Conservation (phyloP, 2,888 invertebrate genomes). For the Acanthosepion pharaonis region DNA sequence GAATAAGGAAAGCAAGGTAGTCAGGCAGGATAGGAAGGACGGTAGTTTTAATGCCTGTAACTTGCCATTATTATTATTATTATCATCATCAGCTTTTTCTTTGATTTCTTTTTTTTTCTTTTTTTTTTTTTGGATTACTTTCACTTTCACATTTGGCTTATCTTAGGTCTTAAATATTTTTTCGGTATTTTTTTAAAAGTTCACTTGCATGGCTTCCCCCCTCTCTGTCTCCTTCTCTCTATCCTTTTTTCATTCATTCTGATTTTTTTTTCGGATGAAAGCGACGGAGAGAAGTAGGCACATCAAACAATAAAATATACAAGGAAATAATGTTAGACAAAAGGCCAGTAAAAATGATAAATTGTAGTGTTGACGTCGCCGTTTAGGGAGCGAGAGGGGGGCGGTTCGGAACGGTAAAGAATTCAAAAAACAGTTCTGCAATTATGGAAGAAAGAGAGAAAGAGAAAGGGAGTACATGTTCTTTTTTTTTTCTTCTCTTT, state of each 20-base stretch:
- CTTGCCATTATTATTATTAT: conserved; percentile 2
- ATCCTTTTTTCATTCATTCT: not conserved
- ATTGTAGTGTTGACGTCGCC: not conserved
- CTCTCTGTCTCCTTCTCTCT: not conserved
- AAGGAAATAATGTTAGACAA: not conserved
- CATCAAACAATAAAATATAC: no score
- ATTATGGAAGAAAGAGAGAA: not conserved
- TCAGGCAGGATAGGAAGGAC: not conserved
- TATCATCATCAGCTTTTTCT: not conserved
- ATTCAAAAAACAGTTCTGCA: no score
- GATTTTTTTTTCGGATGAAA: not conserved
- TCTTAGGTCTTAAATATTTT: not conserved
- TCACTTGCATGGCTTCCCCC: not conserved
- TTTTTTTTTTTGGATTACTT: not conserved
- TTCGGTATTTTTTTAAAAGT: not conserved
- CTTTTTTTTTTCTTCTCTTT: not conserved
- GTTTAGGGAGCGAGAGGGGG: not conserved
- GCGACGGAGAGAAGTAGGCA: not conserved
- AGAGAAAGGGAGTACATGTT: not conserved
- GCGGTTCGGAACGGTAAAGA: not conserved
- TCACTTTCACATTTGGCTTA: not conserved
- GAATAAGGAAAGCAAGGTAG: not conserved
- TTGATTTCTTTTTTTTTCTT: not conserved
- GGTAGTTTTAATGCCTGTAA: not conserved
- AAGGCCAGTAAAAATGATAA: not conserved